phyloP scores from a whole-genome alignment of 1,140 invertebrate species.

The Zaprionus inermis region DNA sequence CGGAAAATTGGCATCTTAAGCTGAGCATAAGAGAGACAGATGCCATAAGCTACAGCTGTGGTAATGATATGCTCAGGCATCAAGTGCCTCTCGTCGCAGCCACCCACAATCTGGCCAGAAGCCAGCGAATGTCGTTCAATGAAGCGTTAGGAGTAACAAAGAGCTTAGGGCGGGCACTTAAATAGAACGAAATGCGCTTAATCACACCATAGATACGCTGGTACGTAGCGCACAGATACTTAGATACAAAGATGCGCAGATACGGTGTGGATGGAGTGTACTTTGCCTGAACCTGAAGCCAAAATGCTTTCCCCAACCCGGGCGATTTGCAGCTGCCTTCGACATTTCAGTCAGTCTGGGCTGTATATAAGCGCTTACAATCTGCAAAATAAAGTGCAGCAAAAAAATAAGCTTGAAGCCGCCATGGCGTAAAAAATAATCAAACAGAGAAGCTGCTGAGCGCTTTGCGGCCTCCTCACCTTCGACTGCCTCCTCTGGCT shows the following conservation, averaged over 20 bases:
- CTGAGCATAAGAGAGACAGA: conserved; percentile 17
- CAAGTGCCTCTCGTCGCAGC: conserved; percentile 27
- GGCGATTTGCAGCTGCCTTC: conserved; percentile 47
- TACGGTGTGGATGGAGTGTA: conserved; percentile 2
- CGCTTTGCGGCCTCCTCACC: conserved; percentile 41
- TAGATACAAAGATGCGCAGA: conserved; percentile 33
- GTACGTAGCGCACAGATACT: conserved; percentile 12
- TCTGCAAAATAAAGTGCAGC: conserved; percentile 61
- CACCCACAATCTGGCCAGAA: neutral
- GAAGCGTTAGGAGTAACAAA: conserved; percentile 48
- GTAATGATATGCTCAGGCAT: conserved; percentile 41
- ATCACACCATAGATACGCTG: conserved; percentile 67
- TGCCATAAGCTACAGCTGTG: conserved; percentile 30
- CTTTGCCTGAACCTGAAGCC: conserved; percentile 15
- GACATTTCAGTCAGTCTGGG: conserved; percentile 70
- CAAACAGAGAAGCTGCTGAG: conserved; percentile 46
- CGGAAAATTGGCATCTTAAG: conserved; percentile 40
- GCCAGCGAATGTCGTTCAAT: conserved; percentile 43
- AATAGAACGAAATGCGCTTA: conserved; percentile 73
- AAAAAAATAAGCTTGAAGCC: conserved; percentile 35
- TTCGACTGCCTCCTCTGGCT: neutral
- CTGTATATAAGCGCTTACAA: conserved; percentile 61
- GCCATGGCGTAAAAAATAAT: conserved; percentile 54
- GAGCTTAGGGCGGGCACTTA: conserved; percentile 71
- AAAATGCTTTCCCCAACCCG: conserved; percentile 34